Base-by-base conservation (phyloP, 2,888 invertebrate genomes). In the Timema cristinae region DNA sequence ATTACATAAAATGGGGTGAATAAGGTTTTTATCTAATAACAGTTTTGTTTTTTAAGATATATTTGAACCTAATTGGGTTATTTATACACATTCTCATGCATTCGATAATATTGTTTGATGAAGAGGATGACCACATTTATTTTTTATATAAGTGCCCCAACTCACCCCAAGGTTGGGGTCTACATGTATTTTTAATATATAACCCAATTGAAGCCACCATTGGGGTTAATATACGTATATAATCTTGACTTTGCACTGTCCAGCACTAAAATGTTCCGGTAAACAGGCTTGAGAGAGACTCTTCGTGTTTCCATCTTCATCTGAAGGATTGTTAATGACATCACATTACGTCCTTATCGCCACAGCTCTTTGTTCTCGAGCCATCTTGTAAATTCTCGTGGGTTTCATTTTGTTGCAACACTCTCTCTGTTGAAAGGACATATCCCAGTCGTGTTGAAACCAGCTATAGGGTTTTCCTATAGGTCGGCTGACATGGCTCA, bases 391-490 rank as follows among this genome's bases (percentile, higher is more conserved):
- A 11, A 11, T 9, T 63, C 47, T 6, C 9, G 4, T 63, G 11
- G 47, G 48, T 16, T 1, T 32, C 32, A 32, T 63, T 13, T 47
- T 63, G 32, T 63, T 16, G 63, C 10, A 47, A 9, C 63, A 11
- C 63, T 16, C 48, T 63, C 13, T 13, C 63, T 63, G 15, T 69
- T 49, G 8, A 69, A 15, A 15, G 69, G 59, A 50, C 49, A 69
- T 16, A 69, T 61, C 49, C 69, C 69, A 11, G 69, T 54, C n/a
- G 52, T 61, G 10, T 61, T 13, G 50, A 69, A 69, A 49, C 69
- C 69, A 5, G 69, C n/a, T n/a, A 51, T 5, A 11, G 32, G 54
- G 59, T 32, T 8, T 69, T 54, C 4, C n/a, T 61, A 7, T 13
- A 50, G 9, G 50, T 61, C 54, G 48, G 48, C 15, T 56, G 9